Percentiles rank a stretch among this genome's conserved stretches.
Evolutionary conservation across 2,797 vertebrate species (phyloP).

Genomic region (Tragelaphus eurycerus): DNA sequence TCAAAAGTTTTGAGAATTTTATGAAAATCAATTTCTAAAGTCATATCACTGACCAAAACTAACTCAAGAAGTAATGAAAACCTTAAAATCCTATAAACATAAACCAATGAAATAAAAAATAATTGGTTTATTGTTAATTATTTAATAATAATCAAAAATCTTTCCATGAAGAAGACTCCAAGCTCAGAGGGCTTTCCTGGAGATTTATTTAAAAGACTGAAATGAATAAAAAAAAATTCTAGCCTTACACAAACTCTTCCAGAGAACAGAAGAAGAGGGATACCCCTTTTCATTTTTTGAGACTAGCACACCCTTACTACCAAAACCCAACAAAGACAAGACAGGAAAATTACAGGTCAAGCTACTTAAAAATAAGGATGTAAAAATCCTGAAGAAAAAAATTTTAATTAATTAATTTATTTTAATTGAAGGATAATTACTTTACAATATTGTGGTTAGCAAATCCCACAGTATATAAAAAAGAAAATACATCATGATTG

Average conservation of each 20-base stretch:
- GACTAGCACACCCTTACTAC: background rate
- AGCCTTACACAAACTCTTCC: background rate
- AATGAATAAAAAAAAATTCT: background rate
- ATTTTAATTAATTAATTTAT: background rate
- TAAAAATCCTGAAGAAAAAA: background rate
- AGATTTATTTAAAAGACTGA: constrained; percentile 4
- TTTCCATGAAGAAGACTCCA: background rate
- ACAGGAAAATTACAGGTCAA: background rate
- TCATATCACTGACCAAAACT: background rate
- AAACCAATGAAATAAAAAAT: background rate
- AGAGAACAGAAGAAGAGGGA: background rate
- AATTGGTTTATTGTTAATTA: background rate
- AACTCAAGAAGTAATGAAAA: background rate
- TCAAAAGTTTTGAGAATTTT: constrained; percentile 11
- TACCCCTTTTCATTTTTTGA: background rate
- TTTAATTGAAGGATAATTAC: background rate
- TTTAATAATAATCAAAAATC: background rate
- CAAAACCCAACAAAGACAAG: background rate
- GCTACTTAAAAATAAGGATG: background rate
- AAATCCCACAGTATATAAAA: background rate
- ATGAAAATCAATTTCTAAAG: background rate
- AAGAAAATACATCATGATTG: background rate
- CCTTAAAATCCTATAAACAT: background rate
- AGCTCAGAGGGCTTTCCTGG: background rate
- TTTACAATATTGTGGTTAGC: background rate